Conservation (phyloP, 2,888 invertebrate genomes). For the Carterocephalus palaemon region DNA sequence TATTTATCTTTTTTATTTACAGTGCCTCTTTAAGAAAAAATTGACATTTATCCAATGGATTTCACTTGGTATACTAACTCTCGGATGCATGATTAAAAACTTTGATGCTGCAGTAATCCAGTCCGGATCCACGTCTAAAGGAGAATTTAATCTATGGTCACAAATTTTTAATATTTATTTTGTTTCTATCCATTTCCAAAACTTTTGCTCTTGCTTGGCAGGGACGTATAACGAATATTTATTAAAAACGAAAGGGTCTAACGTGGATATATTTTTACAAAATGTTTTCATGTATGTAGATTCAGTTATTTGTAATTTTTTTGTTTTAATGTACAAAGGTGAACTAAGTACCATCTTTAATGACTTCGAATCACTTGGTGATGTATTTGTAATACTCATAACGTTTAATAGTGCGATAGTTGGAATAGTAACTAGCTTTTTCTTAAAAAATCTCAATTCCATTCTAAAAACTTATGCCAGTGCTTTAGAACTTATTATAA, state of each 20-base stretch:
- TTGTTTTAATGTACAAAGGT: constrained; percentile 83
- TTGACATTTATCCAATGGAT: constrained; percentile 91
- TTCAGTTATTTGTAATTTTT: constrained; percentile 94
- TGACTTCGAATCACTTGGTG: constrained; percentile 76
- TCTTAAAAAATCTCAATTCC: constrained; percentile 94
- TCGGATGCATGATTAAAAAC: constrained; percentile 95
- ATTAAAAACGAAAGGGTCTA: constrained; percentile 89
- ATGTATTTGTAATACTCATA: constrained; percentile 87
- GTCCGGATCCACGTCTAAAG: constrained; percentile 33
- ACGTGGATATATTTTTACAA: constrained; percentile 93
- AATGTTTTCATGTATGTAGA: constrained; percentile 97
- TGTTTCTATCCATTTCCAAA: constrained; percentile 85
- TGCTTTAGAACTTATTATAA: constrained; percentile 93
- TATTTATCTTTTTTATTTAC: constrained; percentile 45
- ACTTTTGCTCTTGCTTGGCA: constrained; percentile 94
- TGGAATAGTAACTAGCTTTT: constrained; percentile 96
- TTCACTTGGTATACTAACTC: constrained; percentile 89
- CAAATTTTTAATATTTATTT: constrained; percentile 79
- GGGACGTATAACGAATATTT: constrained; percentile 98
- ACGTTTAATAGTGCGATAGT: constrained; percentile 93
- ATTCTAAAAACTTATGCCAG: constrained; percentile 97
- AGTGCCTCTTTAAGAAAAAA: constrained; percentile 92
- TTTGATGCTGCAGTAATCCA: constrained; percentile 75
- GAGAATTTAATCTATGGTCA: constrained; percentile 50
- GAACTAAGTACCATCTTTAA: constrained; percentile 81